Evolutionary conservation across 2,888 invertebrate species (phyloP).

Genomic region (Pristionchus maxplancki): DNA sequence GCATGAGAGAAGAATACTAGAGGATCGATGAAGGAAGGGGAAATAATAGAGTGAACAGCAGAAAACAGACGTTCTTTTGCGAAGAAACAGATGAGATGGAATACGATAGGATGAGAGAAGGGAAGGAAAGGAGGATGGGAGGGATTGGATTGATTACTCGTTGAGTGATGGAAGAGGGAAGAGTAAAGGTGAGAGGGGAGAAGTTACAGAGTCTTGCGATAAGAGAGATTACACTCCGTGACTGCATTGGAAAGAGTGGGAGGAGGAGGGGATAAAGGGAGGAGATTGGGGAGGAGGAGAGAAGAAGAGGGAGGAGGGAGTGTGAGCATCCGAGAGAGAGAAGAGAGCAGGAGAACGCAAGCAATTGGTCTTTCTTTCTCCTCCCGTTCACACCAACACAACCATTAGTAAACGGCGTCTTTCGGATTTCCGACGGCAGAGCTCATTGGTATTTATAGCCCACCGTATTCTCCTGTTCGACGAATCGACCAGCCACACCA

Average conservation of each 20-base stretch:
- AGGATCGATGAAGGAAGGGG: not conserved
- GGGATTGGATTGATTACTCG: not conserved
- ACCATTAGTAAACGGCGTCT: constrained; percentile 46
- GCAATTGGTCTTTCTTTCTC: constrained; percentile 31
- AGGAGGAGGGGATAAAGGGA: not conserved
- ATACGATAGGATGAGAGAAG: constrained; percentile 22
- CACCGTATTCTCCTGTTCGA: constrained; percentile 42
- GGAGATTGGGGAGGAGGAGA: not conserved
- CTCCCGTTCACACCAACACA: constrained; percentile 1
- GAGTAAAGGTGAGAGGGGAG: not conserved
- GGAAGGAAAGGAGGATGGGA: not conserved
- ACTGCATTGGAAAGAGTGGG: constrained; percentile 43
- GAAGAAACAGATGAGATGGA: not conserved
- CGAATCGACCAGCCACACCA: constrained; percentile 47
- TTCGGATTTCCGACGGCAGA: not conserved
- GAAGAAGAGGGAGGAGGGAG: constrained; percentile 42
- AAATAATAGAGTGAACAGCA: constrained; percentile 11
- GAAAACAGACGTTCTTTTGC: constrained; percentile 28
- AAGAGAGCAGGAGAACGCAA: constrained; percentile 1
- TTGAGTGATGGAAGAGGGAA: constrained; percentile 29
- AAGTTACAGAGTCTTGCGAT: constrained; percentile 46
- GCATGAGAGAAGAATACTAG: not conserved
- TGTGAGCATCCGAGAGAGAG: constrained; percentile 3
- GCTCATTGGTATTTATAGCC: not conserved
- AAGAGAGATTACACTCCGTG: constrained; percentile 49